Evolutionary conservation across 2,797 vertebrate species (phyloP).

Genomic region (Rhinophrynus dorsalis): DNA sequence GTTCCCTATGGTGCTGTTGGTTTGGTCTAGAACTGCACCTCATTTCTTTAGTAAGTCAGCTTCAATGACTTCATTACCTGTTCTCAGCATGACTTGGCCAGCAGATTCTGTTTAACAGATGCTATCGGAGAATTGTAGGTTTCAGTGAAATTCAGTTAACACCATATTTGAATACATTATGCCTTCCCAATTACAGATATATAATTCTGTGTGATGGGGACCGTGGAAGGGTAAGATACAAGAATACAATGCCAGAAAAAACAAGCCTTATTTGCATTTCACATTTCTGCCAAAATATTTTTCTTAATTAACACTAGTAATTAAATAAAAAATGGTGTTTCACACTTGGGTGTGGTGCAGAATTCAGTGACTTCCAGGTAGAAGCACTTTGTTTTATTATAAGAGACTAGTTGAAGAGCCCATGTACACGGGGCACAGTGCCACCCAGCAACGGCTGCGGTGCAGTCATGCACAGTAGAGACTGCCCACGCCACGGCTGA

Average conservation of each 20-base stretch:
- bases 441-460: too few species aligned
- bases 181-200: neutral
- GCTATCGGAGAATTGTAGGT: constrained; percentile 33
- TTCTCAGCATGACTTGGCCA: constrained; percentile 27
- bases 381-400: too few species aligned
- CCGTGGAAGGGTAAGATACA: neutral
- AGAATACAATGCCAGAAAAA: constrained; percentile 8
- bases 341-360: neutral
- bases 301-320: too few species aligned
- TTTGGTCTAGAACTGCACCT: too few species aligned
- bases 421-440: too few species aligned
- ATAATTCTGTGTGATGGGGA: neutral
- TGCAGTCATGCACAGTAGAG: too few species aligned
- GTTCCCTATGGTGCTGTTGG: too few species aligned
- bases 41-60: too few species aligned
- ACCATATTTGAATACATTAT: constrained; percentile 9
- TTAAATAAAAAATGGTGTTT: too few species aligned
- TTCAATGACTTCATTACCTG: too few species aligned
- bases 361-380: neutral
- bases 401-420: too few species aligned
- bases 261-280: constrained; percentile 14
- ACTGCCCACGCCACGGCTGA: too few species aligned
- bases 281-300: neutral
- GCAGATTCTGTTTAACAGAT: constrained; percentile 28
- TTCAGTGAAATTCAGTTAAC: constrained; percentile 37